Evolutionary conservation across 92 coral and sea anemone genomes (phyloP).

Genomic region (Zoanthus sociatus): DNA sequence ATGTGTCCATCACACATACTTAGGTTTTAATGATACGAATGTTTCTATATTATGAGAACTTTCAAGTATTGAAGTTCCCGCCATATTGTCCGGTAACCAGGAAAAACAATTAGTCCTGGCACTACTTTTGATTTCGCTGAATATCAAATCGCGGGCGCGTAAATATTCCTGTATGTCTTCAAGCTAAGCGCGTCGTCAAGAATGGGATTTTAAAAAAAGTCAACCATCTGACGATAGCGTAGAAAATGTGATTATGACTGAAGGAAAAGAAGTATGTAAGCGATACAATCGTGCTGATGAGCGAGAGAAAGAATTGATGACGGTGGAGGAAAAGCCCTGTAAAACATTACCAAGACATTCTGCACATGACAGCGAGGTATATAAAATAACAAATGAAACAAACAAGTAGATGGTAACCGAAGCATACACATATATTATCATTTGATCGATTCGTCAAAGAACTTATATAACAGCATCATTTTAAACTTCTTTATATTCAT

Average conservation of each 20-base stretch:
- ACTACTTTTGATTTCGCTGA: slow-evolving; percentile 14
- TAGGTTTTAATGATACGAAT: background rate
- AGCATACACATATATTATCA: too few relatives aligned
- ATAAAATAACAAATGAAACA: background rate
- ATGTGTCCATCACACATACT: background rate
- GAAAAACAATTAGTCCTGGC: background rate
- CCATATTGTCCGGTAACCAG: slow-evolving; percentile 19
- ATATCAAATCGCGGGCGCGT: slow-evolving; percentile 18
- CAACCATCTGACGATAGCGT: too few relatives aligned
- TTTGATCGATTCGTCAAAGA: too few relatives aligned
- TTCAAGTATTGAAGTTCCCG: slow-evolving; percentile 6
- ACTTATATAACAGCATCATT: too few relatives aligned
- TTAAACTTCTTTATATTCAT: too few relatives aligned
- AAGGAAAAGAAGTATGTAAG: slow-evolving; percentile 70
- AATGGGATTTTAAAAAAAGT: too few relatives aligned
- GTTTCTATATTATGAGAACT: background rate
- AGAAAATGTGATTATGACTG: slow-evolving; percentile 57
- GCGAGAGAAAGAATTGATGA: slow-evolving; percentile 56
- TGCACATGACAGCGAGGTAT: slow-evolving; percentile 68
- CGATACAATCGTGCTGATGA: slow-evolving; percentile 78
- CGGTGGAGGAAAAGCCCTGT: slow-evolving; percentile 63
- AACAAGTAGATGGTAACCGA: too few relatives aligned
- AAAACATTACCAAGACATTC: slow-evolving; percentile 81
- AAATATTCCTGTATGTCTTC: background rate
- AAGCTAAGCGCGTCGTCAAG: too few relatives aligned